Evolutionary conservation across 2,113 vertebrate species (phyloP).

Genomic region (Bucco capensis): DNA sequence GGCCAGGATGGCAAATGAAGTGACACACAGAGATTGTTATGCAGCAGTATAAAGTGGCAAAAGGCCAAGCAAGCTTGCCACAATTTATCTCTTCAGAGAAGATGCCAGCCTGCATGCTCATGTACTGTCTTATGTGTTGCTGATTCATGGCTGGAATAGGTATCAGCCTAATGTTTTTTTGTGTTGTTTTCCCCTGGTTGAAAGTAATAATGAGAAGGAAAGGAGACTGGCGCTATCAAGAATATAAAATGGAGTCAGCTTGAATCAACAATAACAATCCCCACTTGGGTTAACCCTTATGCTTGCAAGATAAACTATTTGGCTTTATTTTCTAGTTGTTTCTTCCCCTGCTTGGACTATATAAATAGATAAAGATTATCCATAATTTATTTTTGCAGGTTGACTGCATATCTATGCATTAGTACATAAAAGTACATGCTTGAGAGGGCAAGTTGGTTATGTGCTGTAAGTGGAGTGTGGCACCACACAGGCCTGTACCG

Average conservation of each 20-base stretch:
- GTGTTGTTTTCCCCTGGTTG: background rate
- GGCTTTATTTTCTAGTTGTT: background rate
- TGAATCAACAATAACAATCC: background rate
- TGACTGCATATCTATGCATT: background rate
- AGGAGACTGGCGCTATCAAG: background rate
- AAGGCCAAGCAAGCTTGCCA: conserved; percentile 20
- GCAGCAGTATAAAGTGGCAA: background rate
- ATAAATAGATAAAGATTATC: background rate
- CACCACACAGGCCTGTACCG: background rate
- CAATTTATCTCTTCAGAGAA: conserved; percentile 17
- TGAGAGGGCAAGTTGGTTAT: background rate
- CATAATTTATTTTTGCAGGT: background rate
- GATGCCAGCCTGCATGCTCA: background rate
- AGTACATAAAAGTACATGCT: background rate
- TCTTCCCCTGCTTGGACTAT: background rate
- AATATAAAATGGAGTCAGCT: background rate
- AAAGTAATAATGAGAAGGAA: background rate
- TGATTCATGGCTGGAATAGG: conserved; percentile 24
- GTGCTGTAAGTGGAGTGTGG: background rate
- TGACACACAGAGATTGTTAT: background rate
- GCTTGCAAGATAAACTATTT: background rate
- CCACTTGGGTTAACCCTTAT: background rate
- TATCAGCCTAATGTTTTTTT: background rate
- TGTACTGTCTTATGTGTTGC: background rate
- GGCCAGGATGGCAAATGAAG: background rate